Conservation (phyloP, 2,888 invertebrate species). For the Tetropium fuscum region DNA sequence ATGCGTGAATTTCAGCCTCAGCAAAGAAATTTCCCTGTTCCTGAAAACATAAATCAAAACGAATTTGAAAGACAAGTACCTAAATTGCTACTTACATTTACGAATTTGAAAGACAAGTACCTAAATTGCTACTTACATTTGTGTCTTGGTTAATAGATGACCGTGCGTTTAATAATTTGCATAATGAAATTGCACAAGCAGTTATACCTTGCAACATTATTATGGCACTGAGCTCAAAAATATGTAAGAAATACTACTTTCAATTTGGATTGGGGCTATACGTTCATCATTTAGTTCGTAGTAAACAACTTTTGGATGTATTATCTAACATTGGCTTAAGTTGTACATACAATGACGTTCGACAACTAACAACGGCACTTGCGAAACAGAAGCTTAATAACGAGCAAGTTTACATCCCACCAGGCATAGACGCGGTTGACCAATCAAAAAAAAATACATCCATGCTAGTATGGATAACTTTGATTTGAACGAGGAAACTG, state of each 20-base stretch:
- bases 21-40: not conserved
- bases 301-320: not conserved
- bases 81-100: not conserved
- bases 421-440: no score
- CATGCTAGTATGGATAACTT: conserved; percentile 25
- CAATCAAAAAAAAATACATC: conserved; percentile 16
- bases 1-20: not conserved
- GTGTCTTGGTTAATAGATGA: not conserved
- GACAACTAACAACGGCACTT: not conserved
- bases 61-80: not conserved
- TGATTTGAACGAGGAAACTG: conserved; percentile 20
- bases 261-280: not conserved
- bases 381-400: not conserved
- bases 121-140: no score
- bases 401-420: not conserved
- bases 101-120: no score
- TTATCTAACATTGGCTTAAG: not conserved
- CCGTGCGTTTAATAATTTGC: not conserved
- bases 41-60: not conserved
- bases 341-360: not conserved
- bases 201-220: not conserved
- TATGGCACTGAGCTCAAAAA: not conserved
- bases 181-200: not conserved
- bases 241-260: not conserved
- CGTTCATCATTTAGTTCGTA: not conserved